These are phyloP conservation scores for Enoplosus armatus DNA, from an alignment of 2,797 vertebrate genomes.

Conservation along the genomic window DNA sequence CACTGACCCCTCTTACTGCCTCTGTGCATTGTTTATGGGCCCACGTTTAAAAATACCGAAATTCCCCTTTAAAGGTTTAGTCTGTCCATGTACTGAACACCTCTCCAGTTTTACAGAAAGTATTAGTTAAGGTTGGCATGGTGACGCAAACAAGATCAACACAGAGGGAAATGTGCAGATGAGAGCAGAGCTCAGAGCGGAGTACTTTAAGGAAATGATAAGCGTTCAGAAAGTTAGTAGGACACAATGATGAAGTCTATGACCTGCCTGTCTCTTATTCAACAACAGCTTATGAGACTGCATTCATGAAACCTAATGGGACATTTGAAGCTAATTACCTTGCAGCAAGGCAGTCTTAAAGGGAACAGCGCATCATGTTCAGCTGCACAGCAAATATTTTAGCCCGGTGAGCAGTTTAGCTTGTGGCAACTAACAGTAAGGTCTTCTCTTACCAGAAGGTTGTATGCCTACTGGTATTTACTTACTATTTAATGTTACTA, in stretches of 20 bases:
- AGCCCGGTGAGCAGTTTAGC: background rate
- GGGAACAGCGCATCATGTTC: background rate
- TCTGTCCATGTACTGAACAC: background rate
- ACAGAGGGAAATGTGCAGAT: background rate
- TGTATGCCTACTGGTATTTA: background rate
- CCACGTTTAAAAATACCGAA: no score
- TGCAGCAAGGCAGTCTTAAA: background rate
- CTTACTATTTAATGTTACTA: no score
- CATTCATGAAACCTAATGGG: conserved; percentile 34
- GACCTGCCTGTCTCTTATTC: background rate
- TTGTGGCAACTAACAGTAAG: background rate
- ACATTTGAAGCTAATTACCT: conserved; percentile 25
- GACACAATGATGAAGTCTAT: background rate
- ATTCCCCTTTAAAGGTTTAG: background rate
- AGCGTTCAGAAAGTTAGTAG: background rate
- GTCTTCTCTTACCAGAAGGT: background rate
- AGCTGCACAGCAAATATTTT: background rate
- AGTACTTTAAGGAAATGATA: background rate
- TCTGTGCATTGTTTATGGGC: background rate
- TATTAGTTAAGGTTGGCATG: background rate
- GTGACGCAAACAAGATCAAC: background rate
- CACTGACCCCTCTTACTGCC: background rate
- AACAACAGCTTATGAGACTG: background rate
- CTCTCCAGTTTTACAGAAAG: no score
- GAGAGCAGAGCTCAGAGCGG: background rate